phyloP scores from a whole-genome alignment of 1,140 invertebrate species.

The Drosophila pruinosa region DNA sequence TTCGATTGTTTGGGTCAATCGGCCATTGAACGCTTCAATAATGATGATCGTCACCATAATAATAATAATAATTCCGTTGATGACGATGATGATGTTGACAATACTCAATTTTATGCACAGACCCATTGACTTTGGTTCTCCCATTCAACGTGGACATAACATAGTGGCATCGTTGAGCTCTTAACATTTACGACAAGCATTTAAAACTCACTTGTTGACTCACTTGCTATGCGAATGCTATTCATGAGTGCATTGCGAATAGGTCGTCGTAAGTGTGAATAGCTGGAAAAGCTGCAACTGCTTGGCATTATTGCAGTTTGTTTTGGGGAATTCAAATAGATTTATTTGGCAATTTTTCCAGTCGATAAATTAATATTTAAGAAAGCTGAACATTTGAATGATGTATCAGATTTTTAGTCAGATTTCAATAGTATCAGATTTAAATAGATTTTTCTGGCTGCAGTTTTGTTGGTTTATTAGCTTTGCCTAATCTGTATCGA shows the following conservation, averaged over 20 bases:
- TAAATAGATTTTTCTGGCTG: too few species aligned
- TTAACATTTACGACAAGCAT: conserved; percentile 16
- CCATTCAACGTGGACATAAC: too few species aligned
- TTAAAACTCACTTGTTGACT: conserved; percentile 16
- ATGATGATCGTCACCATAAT: neutral
- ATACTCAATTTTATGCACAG: neutral
- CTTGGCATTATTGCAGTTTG: neutral
- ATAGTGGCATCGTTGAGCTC: neutral
- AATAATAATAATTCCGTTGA: neutral
- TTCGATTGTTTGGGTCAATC: conserved; percentile 71
- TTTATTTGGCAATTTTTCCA: too few species aligned
- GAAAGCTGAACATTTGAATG: too few species aligned
- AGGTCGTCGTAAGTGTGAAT: neutral
- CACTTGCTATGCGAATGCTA: neutral
- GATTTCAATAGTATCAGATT: too few species aligned
- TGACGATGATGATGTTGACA: neutral
- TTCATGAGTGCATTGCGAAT: neutral
- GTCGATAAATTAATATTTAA: too few species aligned
- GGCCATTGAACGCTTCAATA: conserved; percentile 47
- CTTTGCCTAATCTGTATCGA: too few species aligned
- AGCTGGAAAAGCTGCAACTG: neutral
- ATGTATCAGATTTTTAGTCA: too few species aligned
- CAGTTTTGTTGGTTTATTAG: too few species aligned
- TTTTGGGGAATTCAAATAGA: too few species aligned
- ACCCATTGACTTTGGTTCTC: neutral